A percentile compares a stretch with the other conserved stretches of the same genome.
phyloP scores from a whole-genome alignment of 2,888 invertebrate genomes.

The Perizoma flavofasciatum region DNA sequence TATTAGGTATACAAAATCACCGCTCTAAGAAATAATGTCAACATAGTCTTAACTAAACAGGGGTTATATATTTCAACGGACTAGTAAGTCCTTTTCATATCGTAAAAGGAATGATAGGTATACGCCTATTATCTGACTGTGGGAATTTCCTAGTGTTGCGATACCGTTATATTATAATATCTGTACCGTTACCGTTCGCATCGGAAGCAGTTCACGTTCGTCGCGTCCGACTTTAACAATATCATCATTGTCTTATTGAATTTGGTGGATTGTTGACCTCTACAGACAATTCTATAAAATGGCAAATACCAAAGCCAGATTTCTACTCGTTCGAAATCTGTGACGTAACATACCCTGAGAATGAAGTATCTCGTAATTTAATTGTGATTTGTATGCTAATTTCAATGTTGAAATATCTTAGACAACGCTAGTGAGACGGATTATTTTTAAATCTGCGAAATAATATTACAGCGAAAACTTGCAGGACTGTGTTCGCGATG shows the following conservation, averaged over 20 bases:
- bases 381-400: slow-evolving; percentile 33
- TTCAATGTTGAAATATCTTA: slow-evolving; percentile 18
- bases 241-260: slow-evolving; percentile 36
- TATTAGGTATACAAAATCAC: slow-evolving; percentile 6
- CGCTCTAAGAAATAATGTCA: too few relatives aligned
- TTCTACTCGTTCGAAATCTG: slow-evolving; percentile 12
- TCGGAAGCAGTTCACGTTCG: slow-evolving; percentile 29
- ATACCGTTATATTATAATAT: slow-evolving; percentile 18
- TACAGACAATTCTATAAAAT: slow-evolving; percentile 17
- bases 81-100: too few relatives aligned
- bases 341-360: slow-evolving; percentile 10
- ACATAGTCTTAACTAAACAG: too few relatives aligned
- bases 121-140: too few relatives aligned
- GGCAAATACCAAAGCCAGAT: slow-evolving; percentile 11
- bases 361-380: slow-evolving; percentile 11
- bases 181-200: slow-evolving; percentile 17
- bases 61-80: too few relatives aligned
- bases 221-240: slow-evolving; percentile 22
- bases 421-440: slow-evolving; percentile 17
- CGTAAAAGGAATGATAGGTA: too few relatives aligned
- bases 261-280: slow-evolving; percentile 34
- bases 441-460: slow-evolving; percentile 13
- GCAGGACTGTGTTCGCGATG: slow-evolving; percentile 5
- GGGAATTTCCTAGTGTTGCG: slow-evolving; percentile 19
- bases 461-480: slow-evolving; percentile 1